Evolutionary conservation across 2,888 invertebrate species (phyloP).

Genomic region (Aporophyla lueneburgensis): DNA sequence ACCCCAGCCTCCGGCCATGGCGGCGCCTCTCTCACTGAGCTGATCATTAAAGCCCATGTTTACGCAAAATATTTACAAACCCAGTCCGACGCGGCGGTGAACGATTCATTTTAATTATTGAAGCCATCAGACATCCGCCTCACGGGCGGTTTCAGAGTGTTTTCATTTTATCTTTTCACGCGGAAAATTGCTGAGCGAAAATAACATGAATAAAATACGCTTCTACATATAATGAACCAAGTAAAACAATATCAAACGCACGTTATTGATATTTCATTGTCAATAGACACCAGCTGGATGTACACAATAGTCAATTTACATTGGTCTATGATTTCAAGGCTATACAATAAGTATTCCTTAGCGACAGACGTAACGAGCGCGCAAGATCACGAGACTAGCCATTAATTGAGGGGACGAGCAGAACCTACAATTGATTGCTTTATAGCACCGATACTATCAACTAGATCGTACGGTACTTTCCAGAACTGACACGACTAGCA

Average conservation of each 20-base stretch:
- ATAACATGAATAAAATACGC: conserved; percentile 14
- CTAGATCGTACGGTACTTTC: conserved; percentile 3
- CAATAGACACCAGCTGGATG: conserved; percentile 28
- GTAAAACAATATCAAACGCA: conserved; percentile 6
- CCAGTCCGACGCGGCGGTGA: conserved; percentile 17
- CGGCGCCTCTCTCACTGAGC: conserved; percentile 49
- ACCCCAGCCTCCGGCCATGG: conserved; percentile 48
- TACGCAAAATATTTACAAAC: conserved; percentile 42
- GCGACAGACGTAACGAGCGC: conserved; percentile 41
- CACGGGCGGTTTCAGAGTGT: conserved; percentile 5
- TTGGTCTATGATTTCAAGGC: conserved; percentile 36
- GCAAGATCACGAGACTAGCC: conserved; percentile 50
- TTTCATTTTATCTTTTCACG: conserved; percentile 27
- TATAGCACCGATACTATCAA: conserved; percentile 41
- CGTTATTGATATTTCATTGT: conserved; percentile 19
- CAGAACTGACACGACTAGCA: background rate
- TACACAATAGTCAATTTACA: conserved; percentile 45
- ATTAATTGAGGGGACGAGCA: conserved; percentile 47
- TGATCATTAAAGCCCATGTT: conserved; percentile 47
- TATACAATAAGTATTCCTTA: conserved; percentile 28
- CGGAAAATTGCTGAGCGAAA: conserved; percentile 28
- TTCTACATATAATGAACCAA: conserved; percentile 2
- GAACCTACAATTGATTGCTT: conserved; percentile 46
- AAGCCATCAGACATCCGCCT: conserved; percentile 26
- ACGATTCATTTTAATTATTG: conserved; percentile 48